Evolutionary conservation across 2,113 vertebrate species (phyloP).

Genomic region (Lepisosteus oculatus): DNA sequence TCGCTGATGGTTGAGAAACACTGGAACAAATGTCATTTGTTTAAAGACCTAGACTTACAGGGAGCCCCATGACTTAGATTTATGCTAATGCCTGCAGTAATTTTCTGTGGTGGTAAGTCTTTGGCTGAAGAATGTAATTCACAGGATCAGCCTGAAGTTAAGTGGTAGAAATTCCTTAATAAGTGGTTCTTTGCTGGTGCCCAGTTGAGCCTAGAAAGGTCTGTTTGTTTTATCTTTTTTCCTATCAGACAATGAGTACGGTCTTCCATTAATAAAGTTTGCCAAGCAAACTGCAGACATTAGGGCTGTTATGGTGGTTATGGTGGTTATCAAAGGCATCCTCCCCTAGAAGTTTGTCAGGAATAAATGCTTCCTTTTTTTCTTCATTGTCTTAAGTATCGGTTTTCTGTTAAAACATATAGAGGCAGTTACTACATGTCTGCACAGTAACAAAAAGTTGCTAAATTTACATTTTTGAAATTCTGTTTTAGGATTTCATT

Average conservation of each 20-base stretch:
- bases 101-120: slow-evolving; percentile 15
- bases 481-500: too few relatives aligned
- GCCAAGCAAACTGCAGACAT: too few relatives aligned
- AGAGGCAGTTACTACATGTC: too few relatives aligned
- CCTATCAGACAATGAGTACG: neutral
- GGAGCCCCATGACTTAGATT: slow-evolving; percentile 66
- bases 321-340: too few relatives aligned
- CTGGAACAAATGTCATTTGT: slow-evolving; percentile 51
- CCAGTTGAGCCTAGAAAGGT: neutral
- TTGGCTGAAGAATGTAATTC: slow-evolving; percentile 29
- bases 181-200: neutral
- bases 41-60: slow-evolving; percentile 48
- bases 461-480: too few relatives aligned
- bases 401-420: too few relatives aligned
- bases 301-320: too few relatives aligned
- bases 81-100: slow-evolving; percentile 36
- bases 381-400: too few relatives aligned
- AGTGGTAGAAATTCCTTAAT: neutral
- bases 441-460: too few relatives aligned
- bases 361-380: too few relatives aligned
- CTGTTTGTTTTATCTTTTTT: neutral
- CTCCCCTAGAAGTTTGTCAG: too few relatives aligned
- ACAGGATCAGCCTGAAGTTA: slow-evolving; percentile 19
- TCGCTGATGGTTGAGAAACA: slow-evolving; percentile 10
- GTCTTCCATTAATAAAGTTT: neutral